Conservation (phyloP, 2,797 vertebrate species). For the Myotis findleyi region DNA sequence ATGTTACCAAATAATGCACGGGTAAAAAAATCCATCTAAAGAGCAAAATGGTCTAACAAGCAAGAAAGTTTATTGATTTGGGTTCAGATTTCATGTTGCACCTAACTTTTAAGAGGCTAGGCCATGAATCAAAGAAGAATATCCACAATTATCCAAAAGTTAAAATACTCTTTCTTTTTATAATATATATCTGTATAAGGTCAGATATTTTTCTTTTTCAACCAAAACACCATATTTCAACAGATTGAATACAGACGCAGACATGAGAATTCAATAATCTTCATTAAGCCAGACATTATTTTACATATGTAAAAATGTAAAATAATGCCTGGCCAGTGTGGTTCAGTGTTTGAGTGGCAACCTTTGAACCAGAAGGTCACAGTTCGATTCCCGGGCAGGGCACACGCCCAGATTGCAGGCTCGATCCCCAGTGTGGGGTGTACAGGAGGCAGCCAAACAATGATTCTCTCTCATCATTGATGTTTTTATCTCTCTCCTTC, state of each 20-base stretch:
- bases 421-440: too few species aligned
- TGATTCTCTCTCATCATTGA: too few species aligned
- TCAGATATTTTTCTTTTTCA: background rate
- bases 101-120: background rate
- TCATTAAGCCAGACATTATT: background rate
- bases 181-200: background rate
- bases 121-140: background rate
- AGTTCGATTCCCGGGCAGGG: too few species aligned
- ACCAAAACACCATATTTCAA: background rate
- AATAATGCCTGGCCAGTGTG: background rate
- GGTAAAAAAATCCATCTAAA: background rate
- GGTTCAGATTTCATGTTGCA: background rate
- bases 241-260: background rate
- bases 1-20: background rate
- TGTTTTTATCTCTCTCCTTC: too few species aligned
- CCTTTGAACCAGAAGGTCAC: too few species aligned
- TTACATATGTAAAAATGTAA: background rate
- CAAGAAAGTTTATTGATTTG: background rate
- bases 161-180: background rate
- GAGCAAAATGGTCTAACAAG: background rate
- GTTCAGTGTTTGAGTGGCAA: too few species aligned
- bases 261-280: background rate
- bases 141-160: background rate
- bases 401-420: too few species aligned
- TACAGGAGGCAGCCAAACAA: too few species aligned